These are phyloP conservation scores for Piaya cayana DNA, from an alignment of 2,113 vertebrate genomes.

Conservation along the genomic window DNA sequence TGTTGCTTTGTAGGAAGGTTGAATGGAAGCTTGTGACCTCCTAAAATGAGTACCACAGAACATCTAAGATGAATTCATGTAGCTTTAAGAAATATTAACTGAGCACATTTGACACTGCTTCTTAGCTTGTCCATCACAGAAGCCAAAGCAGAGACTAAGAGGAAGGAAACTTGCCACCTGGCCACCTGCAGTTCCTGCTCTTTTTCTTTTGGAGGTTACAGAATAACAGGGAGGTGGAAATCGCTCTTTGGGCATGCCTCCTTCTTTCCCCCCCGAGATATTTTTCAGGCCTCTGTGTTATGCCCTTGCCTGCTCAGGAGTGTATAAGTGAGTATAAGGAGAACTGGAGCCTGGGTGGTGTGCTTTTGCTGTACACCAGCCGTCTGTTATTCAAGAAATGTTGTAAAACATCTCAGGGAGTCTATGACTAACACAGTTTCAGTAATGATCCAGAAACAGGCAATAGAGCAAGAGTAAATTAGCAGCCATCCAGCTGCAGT, in stretches of 20 bases:
- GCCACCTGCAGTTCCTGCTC: background rate
- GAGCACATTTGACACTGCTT: background rate
- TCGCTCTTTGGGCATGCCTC: background rate
- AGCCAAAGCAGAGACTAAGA: background rate
- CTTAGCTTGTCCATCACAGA: background rate
- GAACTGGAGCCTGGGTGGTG: background rate
- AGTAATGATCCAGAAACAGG: conserved; percentile 36
- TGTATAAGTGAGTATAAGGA: background rate
- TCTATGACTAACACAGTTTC: conserved; percentile 37
- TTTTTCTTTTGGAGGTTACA: background rate
- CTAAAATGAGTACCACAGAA: background rate
- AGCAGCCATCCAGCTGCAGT: background rate
- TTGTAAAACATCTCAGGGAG: conserved; percentile 49
- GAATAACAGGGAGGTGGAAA: background rate
- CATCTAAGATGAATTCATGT: background rate
- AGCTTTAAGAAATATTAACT: background rate
- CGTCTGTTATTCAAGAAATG: conserved; percentile 22
- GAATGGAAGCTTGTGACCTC: background rate
- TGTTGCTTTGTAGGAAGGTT: background rate
- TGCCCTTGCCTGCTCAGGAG: background rate
- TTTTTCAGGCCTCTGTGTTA: background rate
- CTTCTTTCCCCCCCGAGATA: background rate
- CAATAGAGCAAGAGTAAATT: conserved; percentile 48
- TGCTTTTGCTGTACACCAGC: background rate
- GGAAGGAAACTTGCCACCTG: background rate